Percentiles rank a stretch among this genome's conserved stretches.
phyloP scores from a whole-genome alignment of 2,113 vertebrate species.

The Pangasianodon hypophthalmus region DNA sequence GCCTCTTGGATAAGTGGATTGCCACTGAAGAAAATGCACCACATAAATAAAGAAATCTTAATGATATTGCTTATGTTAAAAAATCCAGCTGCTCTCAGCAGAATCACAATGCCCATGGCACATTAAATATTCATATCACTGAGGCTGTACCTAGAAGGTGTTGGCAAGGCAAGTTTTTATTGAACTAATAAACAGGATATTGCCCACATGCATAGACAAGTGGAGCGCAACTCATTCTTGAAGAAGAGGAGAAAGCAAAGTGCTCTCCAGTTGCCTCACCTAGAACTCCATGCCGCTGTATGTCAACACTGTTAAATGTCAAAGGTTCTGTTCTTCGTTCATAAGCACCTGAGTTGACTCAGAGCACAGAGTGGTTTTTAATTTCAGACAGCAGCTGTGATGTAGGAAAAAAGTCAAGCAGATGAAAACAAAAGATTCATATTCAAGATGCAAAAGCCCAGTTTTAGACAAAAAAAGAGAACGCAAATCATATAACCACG shows the following conservation, averaged over 20 bases:
- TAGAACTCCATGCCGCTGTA: slow-evolving; percentile 14
- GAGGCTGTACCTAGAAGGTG: slow-evolving; percentile 60
- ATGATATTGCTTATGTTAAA: slow-evolving; percentile 80
- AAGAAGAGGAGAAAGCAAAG: slow-evolving; percentile 17
- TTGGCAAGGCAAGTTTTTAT: slow-evolving; percentile 65
- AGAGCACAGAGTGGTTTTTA: slow-evolving; percentile 30
- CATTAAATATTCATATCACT: slow-evolving; percentile 86
- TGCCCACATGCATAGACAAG: slow-evolving; percentile 54
- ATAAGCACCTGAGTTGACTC: slow-evolving; percentile 16
- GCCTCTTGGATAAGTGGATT: slow-evolving; percentile 59
- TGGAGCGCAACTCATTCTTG: slow-evolving; percentile 50
- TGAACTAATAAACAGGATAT: slow-evolving; percentile 65
- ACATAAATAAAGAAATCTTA: slow-evolving; percentile 80
- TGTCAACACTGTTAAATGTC: slow-evolving; percentile 43
- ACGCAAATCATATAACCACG: neutral
- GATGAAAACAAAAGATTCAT: neutral
- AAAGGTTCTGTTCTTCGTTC: slow-evolving; percentile 12
- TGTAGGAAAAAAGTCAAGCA: neutral
- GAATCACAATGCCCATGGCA: slow-evolving; percentile 77
- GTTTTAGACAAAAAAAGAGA: neutral
- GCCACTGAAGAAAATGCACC: slow-evolving; percentile 72
- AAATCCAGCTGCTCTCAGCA: slow-evolving; percentile 80
- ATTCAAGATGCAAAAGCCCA: neutral
- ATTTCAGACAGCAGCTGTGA: slow-evolving; percentile 24
- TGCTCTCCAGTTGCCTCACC: slow-evolving; percentile 12